A percentile compares a stretch with the other conserved stretches of the same genome.
Evolutionary conservation across 2,888 invertebrate genomes (phyloP).

Genomic region (Cyclophora albipunctata): DNA sequence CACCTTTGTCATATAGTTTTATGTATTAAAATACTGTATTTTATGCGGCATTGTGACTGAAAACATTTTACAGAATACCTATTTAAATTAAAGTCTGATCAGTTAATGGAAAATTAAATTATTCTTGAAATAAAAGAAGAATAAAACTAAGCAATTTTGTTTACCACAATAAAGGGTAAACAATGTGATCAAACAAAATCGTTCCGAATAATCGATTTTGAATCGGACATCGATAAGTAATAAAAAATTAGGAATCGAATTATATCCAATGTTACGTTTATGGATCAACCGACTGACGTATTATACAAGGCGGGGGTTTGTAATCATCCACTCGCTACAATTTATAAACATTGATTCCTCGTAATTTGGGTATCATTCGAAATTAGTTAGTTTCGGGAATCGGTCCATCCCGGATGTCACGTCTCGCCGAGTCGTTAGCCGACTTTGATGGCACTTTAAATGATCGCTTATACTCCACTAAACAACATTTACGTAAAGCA

Average conservation of each 20-base stretch:
- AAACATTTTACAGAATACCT: too few species aligned
- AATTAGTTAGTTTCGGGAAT: constrained; percentile 21
- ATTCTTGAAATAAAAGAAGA: too few species aligned
- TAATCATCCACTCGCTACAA: constrained; percentile 26
- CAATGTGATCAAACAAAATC: constrained; percentile 12
- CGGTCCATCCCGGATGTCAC: constrained; percentile 33
- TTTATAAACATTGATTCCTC: constrained; percentile 22
- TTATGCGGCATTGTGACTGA: constrained; percentile 3
- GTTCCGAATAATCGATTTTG: constrained; percentile 12
- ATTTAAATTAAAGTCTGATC: too few species aligned
- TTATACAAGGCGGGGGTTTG: constrained; percentile 10
- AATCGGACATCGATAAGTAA: constrained; percentile 15
- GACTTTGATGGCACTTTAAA: constrained; percentile 33
- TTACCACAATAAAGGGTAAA: constrained; percentile 1
- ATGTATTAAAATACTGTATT: constrained; percentile 12
- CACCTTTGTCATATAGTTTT: constrained; percentile 26
- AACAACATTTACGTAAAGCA: constrained; percentile 18
- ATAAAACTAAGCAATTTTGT: too few species aligned
- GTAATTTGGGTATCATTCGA: constrained; percentile 21
- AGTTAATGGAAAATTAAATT: too few species aligned
- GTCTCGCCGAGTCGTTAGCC: constrained; percentile 29
- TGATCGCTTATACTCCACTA: constrained; percentile 29
- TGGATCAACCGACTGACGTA: constrained; percentile 13
- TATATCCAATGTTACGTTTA: constrained; percentile 15
- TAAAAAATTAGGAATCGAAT: constrained; percentile 17